Percentiles rank a stretch among this genome's conserved stretches.
Evolutionary conservation across 2,113 vertebrate species (phyloP).

Genomic region (Daboia siamensis): DNA sequence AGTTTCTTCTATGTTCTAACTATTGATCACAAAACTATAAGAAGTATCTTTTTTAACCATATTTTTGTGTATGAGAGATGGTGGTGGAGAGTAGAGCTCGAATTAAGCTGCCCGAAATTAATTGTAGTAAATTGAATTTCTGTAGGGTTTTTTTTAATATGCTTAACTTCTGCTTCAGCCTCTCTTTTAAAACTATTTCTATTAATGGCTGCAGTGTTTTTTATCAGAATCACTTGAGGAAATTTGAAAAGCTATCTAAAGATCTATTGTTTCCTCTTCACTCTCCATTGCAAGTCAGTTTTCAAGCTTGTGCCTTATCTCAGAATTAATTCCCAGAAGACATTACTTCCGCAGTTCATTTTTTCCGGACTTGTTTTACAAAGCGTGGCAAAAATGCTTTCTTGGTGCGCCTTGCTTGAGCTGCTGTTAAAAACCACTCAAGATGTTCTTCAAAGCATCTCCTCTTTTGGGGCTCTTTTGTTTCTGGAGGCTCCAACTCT

Average conservation of each 20-base stretch:
- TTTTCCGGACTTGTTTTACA: accelerated
- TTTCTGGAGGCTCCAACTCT: neutral
- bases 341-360: constrained; percentile 44
- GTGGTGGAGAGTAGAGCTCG: neutral
- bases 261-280: constrained; percentile 62
- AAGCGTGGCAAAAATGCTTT: neutral
- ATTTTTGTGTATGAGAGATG: neutral
- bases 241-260: constrained; percentile 58
- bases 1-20: neutral
- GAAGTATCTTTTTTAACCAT: constrained; percentile 9
- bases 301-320: constrained; percentile 59
- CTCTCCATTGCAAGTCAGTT: constrained; percentile 52
- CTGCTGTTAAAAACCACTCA: neutral
- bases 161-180: neutral
- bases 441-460: neutral
- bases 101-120: neutral
- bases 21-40: constrained; percentile 1
- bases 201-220: neutral
- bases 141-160: accelerated
- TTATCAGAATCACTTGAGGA: constrained; percentile 45
- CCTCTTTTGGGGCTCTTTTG: neutral
- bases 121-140: neutral
- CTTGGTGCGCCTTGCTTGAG: accelerated
- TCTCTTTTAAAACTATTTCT: constrained; percentile 10
- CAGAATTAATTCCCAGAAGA: constrained; percentile 57